Conservation (phyloP, 2,797 vertebrate genomes). For the Trachops cirrhosus region DNA sequence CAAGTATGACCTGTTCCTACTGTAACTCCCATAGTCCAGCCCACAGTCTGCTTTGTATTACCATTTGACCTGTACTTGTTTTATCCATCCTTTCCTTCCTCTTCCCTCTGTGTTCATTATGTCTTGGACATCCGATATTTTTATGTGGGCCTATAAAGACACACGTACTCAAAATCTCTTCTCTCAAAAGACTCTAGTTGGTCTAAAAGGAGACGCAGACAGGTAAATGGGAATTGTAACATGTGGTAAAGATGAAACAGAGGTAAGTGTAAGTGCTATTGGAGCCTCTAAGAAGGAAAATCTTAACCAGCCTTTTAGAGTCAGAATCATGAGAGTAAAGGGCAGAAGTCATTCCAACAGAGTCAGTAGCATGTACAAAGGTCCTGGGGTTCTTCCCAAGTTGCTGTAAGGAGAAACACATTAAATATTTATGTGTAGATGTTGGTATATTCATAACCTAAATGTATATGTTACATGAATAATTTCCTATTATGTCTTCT, state of each 20-base stretch:
- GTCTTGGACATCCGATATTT: background rate
- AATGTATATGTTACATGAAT: constrained; percentile 12
- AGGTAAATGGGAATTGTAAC: background rate
- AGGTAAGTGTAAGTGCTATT: background rate
- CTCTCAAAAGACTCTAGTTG: background rate
- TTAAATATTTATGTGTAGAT: background rate
- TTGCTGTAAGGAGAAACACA: background rate
- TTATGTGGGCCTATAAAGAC: background rate
- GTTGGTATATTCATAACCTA: constrained; percentile 9
- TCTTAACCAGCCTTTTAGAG: background rate
- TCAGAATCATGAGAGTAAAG: constrained; percentile 11
- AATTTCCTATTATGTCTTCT: constrained; percentile 37
- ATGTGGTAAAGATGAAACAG: background rate
- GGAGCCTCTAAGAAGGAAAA: background rate
- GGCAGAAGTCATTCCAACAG: constrained; percentile 19
- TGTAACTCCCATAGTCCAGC: background rate
- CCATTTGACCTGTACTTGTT: constrained; percentile 6
- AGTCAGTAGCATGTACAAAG: background rate
- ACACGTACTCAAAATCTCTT: background rate
- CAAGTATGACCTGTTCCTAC: background rate
- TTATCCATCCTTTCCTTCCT: background rate
- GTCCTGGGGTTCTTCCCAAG: background rate
- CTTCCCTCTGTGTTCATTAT: background rate
- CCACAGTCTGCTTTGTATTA: background rate
- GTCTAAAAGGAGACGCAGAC: background rate